Evolutionary conservation across 1,140 invertebrate genomes (phyloP), one percentile per base, ranked within the genome.

Genomic region (Drosophila paulistorum): DNA sequence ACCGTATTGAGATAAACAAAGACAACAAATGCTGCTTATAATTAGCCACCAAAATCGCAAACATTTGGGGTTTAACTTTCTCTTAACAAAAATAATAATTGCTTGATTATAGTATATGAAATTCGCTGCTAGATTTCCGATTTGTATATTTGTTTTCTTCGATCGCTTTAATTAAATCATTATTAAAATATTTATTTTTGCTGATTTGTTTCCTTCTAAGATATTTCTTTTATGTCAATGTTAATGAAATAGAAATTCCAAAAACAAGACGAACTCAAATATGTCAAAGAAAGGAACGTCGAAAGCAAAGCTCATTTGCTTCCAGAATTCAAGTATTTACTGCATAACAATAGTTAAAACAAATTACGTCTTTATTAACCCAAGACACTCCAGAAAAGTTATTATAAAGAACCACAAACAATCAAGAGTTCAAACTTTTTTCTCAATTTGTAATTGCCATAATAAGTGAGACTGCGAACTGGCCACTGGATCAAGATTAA

Each of bases 321-420:
- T 89, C 84, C 77, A 90, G 84, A 90, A 90, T 39, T 71, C 51
- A 81, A 77, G 51, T 66, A 71, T 71, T 75, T 67, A 71, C 65
- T 30, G 30, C 30, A 6, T 30, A 30, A 30, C 30, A 30, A 7
- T 7, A 30, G 63, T 78, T 71, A 78, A 45, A 63, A n/a, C 26
- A 13, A 63, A 37, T 41, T 30, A 42, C 20, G n/a, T n/a, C n/a
- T 60, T 59, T 48, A 66, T 51, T 41, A 71, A 71, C 55, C 55
- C 55, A 11, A 14, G 33, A 20, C 30, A 58, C 26, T 17, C 33
- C 20, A 17, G 10, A 3, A 51, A 51, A 23, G 17, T 5, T 11
- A 51, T 51, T 23, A 51, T 4, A 51, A 51, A 51, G 7, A 51
- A 23, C 45, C 45, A 48, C 20, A 20, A 48, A 48, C 45, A 23